Evolutionary conservation across 2,797 vertebrate genomes (phyloP), one percentile per base, ranked within the genome.

Genomic region (Gobio occitaniae): DNA sequence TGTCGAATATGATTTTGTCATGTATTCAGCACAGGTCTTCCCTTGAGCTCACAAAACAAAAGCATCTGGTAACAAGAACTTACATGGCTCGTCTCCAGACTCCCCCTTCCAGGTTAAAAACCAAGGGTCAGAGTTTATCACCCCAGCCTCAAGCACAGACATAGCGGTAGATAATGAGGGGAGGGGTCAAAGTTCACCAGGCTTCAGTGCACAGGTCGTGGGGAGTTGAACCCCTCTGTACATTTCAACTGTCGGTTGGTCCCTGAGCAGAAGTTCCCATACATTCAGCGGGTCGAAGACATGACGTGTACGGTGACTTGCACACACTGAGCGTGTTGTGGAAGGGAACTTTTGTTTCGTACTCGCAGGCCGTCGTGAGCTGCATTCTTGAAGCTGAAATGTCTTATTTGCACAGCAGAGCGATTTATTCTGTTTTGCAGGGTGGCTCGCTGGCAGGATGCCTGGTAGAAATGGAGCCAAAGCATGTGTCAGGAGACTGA

Each of bases 51-150:
- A 65, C 59, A 85, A 54, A 80, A 41, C 70, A 79, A 80, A 89
- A 84, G 82, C 87, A 69, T 78, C 85, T 76, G 76, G 74, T 61
- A 69, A 86, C 80, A 82, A 79, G 74, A 80, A 82, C 77, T 82
- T 86, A 88, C 70, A 78, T 78, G 83, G 69, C 68, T 82, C 54
- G 13, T 87, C 85, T 70, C 69, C 84, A 80, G 36, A 86, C 80
- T 87, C 70, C 86, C 86, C 78, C 84, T 90, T 89, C 71, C 70
- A 91, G 93, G 93, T 93, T 91, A 95, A 89, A 92, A 94, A 93
- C 93, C 92, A 92, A 88, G 90, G 94, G 92, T 95, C 93, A 94
- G 77, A 92, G 94, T 94, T 95, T 95, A 95, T 95, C 94, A 91
- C 92, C 91, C 87, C 88, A 81, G 86, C 88, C 91, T 91, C 89